Conservation (phyloP, 2,797 vertebrate species). For the Sciaenops ocellatus region DNA sequence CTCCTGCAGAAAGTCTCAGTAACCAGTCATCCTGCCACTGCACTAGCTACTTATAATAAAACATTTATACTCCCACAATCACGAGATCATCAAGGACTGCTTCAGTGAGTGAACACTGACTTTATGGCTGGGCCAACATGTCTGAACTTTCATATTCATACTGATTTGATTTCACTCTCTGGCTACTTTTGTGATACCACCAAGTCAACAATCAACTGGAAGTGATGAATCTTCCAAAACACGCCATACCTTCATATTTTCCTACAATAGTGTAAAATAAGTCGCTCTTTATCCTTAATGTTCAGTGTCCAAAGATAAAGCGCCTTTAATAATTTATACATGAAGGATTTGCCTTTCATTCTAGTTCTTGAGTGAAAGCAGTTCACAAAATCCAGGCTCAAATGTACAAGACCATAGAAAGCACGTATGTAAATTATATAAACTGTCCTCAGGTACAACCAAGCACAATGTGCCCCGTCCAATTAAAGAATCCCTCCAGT, state of each 20-base stretch:
- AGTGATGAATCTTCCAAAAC: not conserved
- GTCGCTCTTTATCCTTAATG: not conserved
- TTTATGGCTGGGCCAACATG: not conserved
- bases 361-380: not conserved
- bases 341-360: not conserved
- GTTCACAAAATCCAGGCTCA: not conserved
- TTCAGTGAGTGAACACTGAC: not conserved
- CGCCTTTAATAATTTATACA: not conserved
- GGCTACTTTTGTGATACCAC: not conserved
- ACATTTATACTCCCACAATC: not conserved
- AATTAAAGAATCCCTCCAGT: slow-evolving; percentile 74
- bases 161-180: not conserved
- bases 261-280: not conserved
- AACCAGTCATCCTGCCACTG: not conserved
- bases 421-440: slow-evolving; percentile 45
- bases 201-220: not conserved
- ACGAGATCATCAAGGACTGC: not conserved
- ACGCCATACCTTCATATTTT: not conserved
- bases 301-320: not conserved
- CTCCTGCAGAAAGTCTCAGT: not conserved
- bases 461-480: slow-evolving; percentile 58
- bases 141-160: not conserved
- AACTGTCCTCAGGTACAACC: slow-evolving; percentile 57
- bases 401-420: slow-evolving; percentile 8
- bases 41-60: not conserved